Evolutionary conservation across 2,888 invertebrate species (phyloP).

Genomic region (Mesochorus sp.): DNA sequence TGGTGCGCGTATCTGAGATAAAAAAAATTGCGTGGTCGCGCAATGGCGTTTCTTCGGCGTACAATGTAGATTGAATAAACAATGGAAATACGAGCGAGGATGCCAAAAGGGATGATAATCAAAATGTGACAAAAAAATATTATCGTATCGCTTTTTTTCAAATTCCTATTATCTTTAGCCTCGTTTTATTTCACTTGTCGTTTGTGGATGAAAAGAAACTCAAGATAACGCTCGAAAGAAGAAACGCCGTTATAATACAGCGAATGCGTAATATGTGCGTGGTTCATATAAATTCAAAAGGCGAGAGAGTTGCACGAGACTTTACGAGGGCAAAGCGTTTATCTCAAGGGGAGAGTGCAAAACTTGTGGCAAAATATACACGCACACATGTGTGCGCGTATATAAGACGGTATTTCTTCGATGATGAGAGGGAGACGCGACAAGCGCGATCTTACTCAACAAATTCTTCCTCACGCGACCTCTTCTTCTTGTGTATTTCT

Average conservation of each 20-base stretch:
- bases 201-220: too few species aligned
- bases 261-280: not conserved
- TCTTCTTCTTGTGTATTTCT: conserved; percentile 22
- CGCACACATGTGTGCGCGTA: too few species aligned
- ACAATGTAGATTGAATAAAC: too few species aligned
- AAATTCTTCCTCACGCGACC: conserved; percentile 28
- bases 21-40: conserved; percentile 31
- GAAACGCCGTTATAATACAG: not conserved
- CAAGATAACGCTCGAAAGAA: too few species aligned
- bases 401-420: conserved; percentile 14
- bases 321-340: conserved; percentile 40
- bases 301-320: conserved; percentile 23
- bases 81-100: too few species aligned
- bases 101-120: too few species aligned
- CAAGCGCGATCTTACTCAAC: conserved; percentile 54
- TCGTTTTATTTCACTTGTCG: too few species aligned
- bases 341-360: not conserved
- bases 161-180: too few species aligned
- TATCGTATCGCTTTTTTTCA: too few species aligned
- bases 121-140: too few species aligned
- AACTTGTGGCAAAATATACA: not conserved
- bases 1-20: not conserved
- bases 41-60: not conserved
- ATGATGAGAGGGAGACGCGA: conserved; percentile 38
- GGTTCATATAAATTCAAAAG: conserved; percentile 23